phyloP scores from a whole-genome alignment of 2,888 invertebrate species.

The Lepidocyrtinus sp. region DNA sequence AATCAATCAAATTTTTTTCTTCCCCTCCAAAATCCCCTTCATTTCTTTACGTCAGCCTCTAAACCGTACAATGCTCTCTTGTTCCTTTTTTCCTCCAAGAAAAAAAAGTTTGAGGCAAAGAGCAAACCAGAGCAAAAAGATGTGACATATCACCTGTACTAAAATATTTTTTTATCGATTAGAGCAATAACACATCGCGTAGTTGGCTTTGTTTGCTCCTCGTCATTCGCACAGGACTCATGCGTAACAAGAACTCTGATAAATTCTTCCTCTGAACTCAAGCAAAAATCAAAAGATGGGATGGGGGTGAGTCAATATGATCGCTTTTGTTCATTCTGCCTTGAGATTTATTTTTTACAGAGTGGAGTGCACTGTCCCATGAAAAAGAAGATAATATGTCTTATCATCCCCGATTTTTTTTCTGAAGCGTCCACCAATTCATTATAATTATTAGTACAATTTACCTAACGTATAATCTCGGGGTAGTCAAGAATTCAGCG shows the following conservation, averaged over 20 bases:
- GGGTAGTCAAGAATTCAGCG: conserved; percentile 14
- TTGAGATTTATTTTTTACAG: no score
- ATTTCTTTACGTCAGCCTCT: conserved; percentile 16
- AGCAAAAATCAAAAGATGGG: no score
- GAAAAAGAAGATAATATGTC: conserved; percentile 38
- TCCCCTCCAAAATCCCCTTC: neutral
- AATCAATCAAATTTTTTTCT: conserved; percentile 47
- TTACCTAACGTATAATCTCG: conserved; percentile 19
- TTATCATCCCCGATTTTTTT: conserved; percentile 40
- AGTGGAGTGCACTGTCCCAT: conserved; percentile 48
- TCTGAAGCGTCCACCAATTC: conserved; percentile 19
- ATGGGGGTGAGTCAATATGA: no score
- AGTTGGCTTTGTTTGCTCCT: no score
- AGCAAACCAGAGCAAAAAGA: no score
- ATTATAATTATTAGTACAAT: conserved; percentile 30
- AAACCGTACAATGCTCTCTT: neutral
- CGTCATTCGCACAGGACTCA: no score
- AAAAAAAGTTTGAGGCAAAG: no score
- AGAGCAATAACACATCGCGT: conserved; percentile 42
- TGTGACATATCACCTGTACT: conserved; percentile 29
- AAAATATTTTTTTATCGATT: conserved; percentile 16
- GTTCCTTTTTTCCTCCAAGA: no score
- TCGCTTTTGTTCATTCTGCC: no score
- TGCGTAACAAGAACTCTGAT: no score
- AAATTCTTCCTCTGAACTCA: no score